Evolutionary conservation across 92 coral and sea anemone genomes (phyloP).

Genomic region (Zoanthus solanderi): DNA sequence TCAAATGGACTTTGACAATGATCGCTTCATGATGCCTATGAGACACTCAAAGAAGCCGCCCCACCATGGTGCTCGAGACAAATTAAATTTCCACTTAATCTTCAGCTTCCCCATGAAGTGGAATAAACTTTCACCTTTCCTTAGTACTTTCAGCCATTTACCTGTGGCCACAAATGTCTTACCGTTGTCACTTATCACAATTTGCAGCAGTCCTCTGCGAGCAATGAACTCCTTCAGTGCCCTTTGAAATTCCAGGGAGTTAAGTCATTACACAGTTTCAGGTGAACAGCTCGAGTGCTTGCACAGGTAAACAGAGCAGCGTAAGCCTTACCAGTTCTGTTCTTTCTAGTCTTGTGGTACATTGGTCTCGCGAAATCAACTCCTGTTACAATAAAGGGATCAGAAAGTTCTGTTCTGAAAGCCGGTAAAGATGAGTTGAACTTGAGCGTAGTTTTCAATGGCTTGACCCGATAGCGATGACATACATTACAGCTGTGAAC

Average conservation of each 20-base stretch:
- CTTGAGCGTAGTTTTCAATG: slow-evolving; percentile 15
- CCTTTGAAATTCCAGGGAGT: slow-evolving; percentile 48
- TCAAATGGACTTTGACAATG: slow-evolving; percentile 54
- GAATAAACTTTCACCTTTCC: slow-evolving; percentile 26
- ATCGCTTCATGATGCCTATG: slow-evolving; percentile 36
- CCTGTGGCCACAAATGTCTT: slow-evolving; percentile 34
- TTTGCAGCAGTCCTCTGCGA: slow-evolving; percentile 49
- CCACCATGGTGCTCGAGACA: slow-evolving; percentile 54
- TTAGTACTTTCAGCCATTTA: slow-evolving; percentile 47
- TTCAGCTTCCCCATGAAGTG: slow-evolving; percentile 36
- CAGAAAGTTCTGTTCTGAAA: slow-evolving; percentile 50
- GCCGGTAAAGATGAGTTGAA: slow-evolving; percentile 34
- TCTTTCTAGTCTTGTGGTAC: slow-evolving; percentile 45
- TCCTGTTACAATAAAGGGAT: slow-evolving; percentile 62
- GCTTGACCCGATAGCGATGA: slow-evolving; percentile 56
- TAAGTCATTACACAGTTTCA: slow-evolving; percentile 42
- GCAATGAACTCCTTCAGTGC: slow-evolving; percentile 60
- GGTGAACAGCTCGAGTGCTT: slow-evolving; percentile 50
- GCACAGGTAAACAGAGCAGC: slow-evolving; percentile 44
- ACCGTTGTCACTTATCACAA: slow-evolving; percentile 49
- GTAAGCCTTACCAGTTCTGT: slow-evolving; percentile 44
- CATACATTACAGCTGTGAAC: slow-evolving; percentile 56
- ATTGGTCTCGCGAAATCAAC: slow-evolving; percentile 76
- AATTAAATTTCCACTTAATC: slow-evolving; percentile 56
- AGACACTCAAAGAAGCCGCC: slow-evolving; percentile 60